These are phyloP conservation scores for Sphaerophoria taeniata DNA, from an alignment of 2,888 invertebrate genomes.

Conservation along the genomic window DNA sequence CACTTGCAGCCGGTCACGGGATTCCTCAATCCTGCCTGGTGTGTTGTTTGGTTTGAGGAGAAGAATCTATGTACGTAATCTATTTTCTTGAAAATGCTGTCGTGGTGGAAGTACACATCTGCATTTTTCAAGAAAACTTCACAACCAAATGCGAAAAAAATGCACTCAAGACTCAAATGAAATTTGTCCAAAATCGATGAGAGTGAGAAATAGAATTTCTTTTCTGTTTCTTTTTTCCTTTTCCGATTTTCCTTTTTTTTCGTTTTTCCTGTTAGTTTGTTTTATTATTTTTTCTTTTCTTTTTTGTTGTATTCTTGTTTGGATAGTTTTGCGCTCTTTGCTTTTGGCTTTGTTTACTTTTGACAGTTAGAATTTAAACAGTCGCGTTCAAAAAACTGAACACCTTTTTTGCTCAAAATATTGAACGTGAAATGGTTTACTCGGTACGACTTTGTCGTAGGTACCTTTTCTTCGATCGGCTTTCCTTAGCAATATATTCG, in stretches of 20 bases:
- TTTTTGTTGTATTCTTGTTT: neutral
- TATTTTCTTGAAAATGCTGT: neutral
- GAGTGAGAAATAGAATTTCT: conserved; percentile 57
- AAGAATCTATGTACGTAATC: conserved; percentile 8
- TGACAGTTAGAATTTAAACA: conserved; percentile 65
- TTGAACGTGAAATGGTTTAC: no score
- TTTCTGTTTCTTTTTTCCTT: conserved; percentile 13
- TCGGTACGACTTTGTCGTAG: no score
- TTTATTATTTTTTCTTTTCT: conserved; percentile 46
- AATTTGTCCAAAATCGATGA: conserved; percentile 73
- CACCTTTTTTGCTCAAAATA: neutral
- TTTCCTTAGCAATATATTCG: no score
- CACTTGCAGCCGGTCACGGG: conserved; percentile 45
- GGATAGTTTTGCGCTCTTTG: conserved; percentile 57
- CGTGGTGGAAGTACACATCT: conserved; percentile 53
- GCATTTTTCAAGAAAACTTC: conserved; percentile 27
- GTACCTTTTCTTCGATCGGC: no score
- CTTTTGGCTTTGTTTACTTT: conserved; percentile 57
- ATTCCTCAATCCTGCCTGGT: neutral
- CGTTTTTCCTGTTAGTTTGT: conserved; percentile 11
- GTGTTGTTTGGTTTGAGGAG: neutral
- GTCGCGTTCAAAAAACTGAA: conserved; percentile 12
- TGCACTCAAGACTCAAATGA: conserved; percentile 50
- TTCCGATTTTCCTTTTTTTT: conserved; percentile 3
- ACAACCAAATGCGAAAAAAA: conserved; percentile 31